phyloP scores from a whole-genome alignment of 2,113 vertebrate genomes.

The Vombatus ursinus region DNA sequence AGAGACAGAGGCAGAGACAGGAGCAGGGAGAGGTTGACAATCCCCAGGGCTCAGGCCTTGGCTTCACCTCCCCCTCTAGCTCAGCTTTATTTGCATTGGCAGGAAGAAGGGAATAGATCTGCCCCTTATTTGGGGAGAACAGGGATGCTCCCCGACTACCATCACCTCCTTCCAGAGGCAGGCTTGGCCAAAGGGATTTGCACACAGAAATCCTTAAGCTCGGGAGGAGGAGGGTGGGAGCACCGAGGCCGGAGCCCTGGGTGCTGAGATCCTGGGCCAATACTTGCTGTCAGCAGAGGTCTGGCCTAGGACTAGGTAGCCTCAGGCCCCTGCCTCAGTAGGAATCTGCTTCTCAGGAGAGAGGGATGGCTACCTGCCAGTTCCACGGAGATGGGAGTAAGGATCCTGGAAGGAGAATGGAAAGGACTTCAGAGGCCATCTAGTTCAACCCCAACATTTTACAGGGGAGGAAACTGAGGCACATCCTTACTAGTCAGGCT shows the following conservation, averaged over 20 bases:
- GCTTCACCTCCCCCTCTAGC: neutral
- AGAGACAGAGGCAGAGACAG: too few relatives aligned
- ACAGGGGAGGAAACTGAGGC: neutral
- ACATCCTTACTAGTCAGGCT: neutral
- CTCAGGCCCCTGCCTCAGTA: neutral
- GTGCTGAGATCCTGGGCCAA: neutral
- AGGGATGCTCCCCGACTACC: rapidly evolving
- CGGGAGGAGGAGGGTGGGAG: neutral
- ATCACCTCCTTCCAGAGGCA: neutral
- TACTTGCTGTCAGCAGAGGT: neutral
- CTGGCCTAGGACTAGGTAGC: neutral
- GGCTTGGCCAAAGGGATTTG: neutral
- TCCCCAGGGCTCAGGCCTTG: neutral
- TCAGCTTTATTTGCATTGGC: neutral
- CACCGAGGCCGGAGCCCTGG: neutral
- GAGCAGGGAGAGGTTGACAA: neutral
- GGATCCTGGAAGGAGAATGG: neutral
- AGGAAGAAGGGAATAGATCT: neutral
- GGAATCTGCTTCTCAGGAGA: neutral
- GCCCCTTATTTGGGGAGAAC: neutral
- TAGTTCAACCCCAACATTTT: neutral
- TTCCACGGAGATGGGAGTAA: too few relatives aligned
- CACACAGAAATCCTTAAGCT: neutral
- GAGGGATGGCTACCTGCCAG: neutral
- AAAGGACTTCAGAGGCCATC: neutral